Percentiles rank a stretch among this genome's conserved stretches.
Conservation (phyloP, 2,113 vertebrate genomes). For the Leptosomus discolor region DNA sequence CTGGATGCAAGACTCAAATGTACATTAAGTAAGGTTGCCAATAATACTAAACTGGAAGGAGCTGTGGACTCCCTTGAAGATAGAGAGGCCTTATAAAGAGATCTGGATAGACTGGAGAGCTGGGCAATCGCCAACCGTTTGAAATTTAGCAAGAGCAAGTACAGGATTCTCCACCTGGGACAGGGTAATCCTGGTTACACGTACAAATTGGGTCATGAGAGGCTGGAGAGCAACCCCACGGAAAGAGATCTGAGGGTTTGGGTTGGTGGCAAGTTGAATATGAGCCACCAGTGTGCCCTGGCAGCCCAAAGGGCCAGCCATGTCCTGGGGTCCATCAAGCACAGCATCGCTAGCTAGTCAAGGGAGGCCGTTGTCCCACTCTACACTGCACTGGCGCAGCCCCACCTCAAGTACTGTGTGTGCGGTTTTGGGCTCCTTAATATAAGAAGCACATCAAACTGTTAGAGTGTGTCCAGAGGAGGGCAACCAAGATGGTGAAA, state of each 20-base stretch:
- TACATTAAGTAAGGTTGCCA: neutral
- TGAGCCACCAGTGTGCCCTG: neutral
- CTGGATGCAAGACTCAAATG: neutral
- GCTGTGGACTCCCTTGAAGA: neutral
- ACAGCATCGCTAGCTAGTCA: accelerated
- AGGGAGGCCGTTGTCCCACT: neutral
- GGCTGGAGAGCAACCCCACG: accelerated
- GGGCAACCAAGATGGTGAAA: neutral
- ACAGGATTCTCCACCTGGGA: neutral
- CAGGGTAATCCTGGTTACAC: neutral
- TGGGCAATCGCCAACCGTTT: neutral
- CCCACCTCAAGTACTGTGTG: neutral
- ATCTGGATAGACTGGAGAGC: neutral
- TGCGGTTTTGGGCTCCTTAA: neutral
- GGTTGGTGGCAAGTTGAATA: neutral
- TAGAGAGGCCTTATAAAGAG: neutral
- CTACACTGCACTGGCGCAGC: neutral
- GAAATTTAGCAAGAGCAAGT: neutral
- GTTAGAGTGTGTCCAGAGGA: neutral
- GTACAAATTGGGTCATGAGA: accelerated
- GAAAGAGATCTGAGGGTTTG: neutral
- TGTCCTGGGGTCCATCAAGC: neutral
- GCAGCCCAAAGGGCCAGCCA: neutral
- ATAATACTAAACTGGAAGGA: accelerated
- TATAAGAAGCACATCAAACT: neutral